Conservation (phyloP, 1,140 invertebrate genomes). For the Eurosta solidaginis region DNA sequence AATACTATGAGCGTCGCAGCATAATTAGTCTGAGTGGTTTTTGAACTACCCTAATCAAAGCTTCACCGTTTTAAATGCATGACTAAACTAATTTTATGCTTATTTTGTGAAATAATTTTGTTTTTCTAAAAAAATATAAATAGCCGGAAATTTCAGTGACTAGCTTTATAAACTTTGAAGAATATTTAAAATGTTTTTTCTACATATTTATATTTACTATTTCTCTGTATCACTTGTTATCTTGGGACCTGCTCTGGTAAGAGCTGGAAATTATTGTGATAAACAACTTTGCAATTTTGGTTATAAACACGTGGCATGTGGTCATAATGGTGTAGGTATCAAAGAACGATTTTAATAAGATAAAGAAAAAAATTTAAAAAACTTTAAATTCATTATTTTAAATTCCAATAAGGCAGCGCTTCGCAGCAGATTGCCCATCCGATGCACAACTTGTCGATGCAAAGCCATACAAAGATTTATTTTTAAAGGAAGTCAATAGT, state of each 20-base stretch:
- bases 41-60: too few relatives aligned
- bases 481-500: background rate
- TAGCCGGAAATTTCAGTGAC: too few relatives aligned
- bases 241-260: background rate
- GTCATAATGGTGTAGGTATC: background rate
- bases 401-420: background rate
- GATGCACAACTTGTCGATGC: background rate
- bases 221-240: too few relatives aligned
- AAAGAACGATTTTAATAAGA: background rate
- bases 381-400: background rate
- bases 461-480: background rate
- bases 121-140: too few relatives aligned
- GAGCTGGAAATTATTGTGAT: conserved; percentile 16
- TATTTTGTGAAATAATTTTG: too few relatives aligned
- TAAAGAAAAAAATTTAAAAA: background rate
- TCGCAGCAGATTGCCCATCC: background rate
- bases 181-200: too few relatives aligned
- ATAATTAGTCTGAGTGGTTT: too few relatives aligned
- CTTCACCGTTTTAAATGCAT: too few relatives aligned
- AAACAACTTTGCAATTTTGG: background rate
- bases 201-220: too few relatives aligned
- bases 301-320: background rate
- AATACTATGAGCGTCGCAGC: too few relatives aligned
- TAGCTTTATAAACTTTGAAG: too few relatives aligned
- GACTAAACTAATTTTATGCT: too few relatives aligned